Evolutionary conservation across 1,140 invertebrate genomes (phyloP).

Genomic region (Bicyclus anynana): DNA sequence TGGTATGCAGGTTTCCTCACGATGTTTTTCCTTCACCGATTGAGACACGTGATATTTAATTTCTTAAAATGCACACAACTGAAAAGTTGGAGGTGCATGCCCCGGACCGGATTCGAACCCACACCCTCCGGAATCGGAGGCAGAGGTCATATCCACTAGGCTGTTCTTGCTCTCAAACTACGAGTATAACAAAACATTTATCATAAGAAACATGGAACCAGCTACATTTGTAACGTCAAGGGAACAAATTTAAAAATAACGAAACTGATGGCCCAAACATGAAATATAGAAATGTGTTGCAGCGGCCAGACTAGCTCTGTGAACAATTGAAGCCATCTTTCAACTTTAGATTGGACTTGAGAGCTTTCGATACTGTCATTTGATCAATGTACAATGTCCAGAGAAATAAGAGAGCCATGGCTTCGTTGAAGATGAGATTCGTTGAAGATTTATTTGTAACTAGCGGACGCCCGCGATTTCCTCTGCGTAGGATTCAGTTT

Average conservation of each 20-base stretch:
- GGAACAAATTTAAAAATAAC: slow-evolving; percentile 1
- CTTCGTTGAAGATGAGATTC: neutral
- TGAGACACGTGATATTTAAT: too few species aligned
- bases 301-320: slow-evolving; percentile 1
- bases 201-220: neutral
- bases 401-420: neutral
- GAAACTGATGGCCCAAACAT: slow-evolving; percentile 3
- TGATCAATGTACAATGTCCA: neutral
- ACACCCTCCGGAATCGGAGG: too few species aligned
- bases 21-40: too few species aligned
- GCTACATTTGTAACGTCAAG: slow-evolving; percentile 1
- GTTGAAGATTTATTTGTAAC: too few species aligned
- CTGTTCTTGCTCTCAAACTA: neutral
- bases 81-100: too few species aligned
- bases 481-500: too few species aligned
- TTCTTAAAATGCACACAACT: too few species aligned
- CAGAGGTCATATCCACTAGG: neutral
- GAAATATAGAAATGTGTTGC: slow-evolving; percentile 1
- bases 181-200: slow-evolving; percentile 2
- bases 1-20: too few species aligned
- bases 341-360: neutral
- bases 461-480: too few species aligned
- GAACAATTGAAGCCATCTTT: neutral
- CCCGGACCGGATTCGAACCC: too few species aligned
- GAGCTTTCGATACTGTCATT: neutral